Evolutionary conservation across 2,113 vertebrate genomes (phyloP).

Genomic region (Nerophis ophidion): DNA sequence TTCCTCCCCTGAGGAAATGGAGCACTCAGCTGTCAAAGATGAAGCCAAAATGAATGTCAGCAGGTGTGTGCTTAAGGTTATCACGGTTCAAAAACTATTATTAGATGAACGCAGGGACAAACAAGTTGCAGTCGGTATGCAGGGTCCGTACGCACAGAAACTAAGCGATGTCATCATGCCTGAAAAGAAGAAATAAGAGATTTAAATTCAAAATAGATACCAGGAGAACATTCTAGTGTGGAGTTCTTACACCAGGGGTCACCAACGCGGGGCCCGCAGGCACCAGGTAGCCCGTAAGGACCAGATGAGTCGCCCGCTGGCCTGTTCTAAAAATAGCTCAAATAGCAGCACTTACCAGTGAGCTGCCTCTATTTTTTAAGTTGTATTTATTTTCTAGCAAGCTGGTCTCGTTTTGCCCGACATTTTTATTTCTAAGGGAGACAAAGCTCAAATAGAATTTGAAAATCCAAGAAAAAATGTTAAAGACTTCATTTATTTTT

Average conservation of each 20-base stretch:
- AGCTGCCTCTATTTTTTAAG: no score
- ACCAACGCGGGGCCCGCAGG: no score
- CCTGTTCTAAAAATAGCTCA: no score
- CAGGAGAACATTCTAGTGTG: not conserved
- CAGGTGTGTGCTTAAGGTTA: constrained; percentile 27
- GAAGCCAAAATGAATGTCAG: constrained; percentile 40
- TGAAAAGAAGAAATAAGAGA: not conserved
- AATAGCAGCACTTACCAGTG: no score
- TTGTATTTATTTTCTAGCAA: no score
- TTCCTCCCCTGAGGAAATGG: constrained; percentile 47
- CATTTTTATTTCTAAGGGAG: no score
- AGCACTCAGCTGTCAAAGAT: constrained; percentile 58
- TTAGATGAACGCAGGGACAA: constrained; percentile 6
- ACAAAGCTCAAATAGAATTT: no score
- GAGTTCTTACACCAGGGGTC: constrained; percentile 27
- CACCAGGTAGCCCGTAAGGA: no score
- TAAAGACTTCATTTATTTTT: no score
- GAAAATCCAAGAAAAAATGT: no score
- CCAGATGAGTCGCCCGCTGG: no score
- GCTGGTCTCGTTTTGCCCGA: no score
- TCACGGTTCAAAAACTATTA: constrained; percentile 17
- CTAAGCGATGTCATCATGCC: not conserved
- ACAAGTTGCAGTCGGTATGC: not conserved
- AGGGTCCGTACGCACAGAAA: not conserved
- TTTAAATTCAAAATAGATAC: not conserved